A percentile compares a stretch with the other conserved stretches of the same genome.
Conservation (phyloP, 2,888 invertebrate genomes). For the Euzetes globulus region DNA sequence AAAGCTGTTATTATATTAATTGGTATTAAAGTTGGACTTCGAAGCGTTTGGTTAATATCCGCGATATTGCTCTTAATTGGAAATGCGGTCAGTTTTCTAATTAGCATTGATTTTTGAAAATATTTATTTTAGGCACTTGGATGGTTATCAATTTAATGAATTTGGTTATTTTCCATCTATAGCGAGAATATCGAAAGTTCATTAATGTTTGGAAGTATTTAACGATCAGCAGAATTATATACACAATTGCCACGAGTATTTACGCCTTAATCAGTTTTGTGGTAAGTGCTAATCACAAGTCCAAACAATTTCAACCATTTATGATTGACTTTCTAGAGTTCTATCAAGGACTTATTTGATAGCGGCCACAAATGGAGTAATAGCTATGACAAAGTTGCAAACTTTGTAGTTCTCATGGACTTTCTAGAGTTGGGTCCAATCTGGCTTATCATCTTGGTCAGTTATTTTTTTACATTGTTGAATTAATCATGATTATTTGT, state of each 20-base stretch:
- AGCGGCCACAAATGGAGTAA: neutral
- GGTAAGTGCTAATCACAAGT: neutral
- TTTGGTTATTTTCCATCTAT: neutral
- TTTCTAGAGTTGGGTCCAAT: neutral
- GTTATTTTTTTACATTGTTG: neutral
- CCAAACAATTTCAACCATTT: neutral
- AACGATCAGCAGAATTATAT: neutral
- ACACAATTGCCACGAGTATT: neutral
- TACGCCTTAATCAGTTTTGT: neutral
- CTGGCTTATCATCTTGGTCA: neutral
- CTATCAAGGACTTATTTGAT: neutral
- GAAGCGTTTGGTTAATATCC: neutral
- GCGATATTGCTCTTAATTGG: neutral
- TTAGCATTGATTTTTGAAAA: too few relatives aligned
- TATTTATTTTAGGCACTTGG: too few relatives aligned
- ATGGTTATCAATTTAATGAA: too few relatives aligned
- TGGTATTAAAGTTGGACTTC: neutral
- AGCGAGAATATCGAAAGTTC: constrained; percentile 6
- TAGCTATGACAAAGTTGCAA: neutral
- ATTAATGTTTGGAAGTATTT: neutral
- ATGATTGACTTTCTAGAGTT: neutral
- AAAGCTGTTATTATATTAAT: neutral
- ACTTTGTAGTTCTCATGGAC: neutral
- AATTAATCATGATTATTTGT: neutral
- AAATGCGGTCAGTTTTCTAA: neutral